Evolutionary conservation across 1,140 invertebrate species (phyloP), one percentile per base, ranked within the genome.

Genomic region (Ceratosolen solmsi): DNA sequence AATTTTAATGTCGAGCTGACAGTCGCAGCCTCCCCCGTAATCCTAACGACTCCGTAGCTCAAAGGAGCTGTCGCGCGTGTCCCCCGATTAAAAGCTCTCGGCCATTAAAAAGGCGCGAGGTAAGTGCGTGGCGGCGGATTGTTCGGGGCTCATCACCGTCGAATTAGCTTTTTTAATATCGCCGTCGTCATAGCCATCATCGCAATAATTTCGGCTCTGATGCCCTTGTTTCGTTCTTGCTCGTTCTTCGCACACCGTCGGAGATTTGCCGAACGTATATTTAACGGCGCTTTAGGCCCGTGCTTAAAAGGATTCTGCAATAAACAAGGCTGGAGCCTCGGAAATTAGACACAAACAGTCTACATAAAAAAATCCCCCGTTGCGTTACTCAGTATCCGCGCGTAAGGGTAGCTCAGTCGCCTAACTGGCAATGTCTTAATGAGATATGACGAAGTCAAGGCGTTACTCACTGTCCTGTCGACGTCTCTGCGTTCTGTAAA

Each of bases 231-330:
- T 77, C 58, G 25, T 75, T 75, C 30, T n/a, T 41, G 41, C 84
- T 84, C 85, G 85, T 86, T 86, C 86, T 86, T 87, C 83, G 84
- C 75, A 84, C 84, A 72, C 79, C 79, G 85, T 75, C 77, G 77
- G 74, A 41, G 58, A 65, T 60, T 27, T 49, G 49, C 46, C 46
- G 27, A 25, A 41, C 22, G 30, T 73, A 54, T 73, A 56, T 54
- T 20, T 22, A 54, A 73, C 17, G 41, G 22, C 8, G 15, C 30
- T 1, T 22, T 22, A 36, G 38, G 84, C 84, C 83, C 84, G 74
- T 85, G 86, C 87, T 88, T 92, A 91, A 92, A 91, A 91, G 91
- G 91, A 90, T 91, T 91, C 86, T 86, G 86, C 88, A 89, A 91
- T 91, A 91, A 91, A 91, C 87, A 89, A 89, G 87, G 86, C 79